Base-by-base conservation (phyloP, 2,888 invertebrate genomes). In the Lasioglossum oenotherae region DNA sequence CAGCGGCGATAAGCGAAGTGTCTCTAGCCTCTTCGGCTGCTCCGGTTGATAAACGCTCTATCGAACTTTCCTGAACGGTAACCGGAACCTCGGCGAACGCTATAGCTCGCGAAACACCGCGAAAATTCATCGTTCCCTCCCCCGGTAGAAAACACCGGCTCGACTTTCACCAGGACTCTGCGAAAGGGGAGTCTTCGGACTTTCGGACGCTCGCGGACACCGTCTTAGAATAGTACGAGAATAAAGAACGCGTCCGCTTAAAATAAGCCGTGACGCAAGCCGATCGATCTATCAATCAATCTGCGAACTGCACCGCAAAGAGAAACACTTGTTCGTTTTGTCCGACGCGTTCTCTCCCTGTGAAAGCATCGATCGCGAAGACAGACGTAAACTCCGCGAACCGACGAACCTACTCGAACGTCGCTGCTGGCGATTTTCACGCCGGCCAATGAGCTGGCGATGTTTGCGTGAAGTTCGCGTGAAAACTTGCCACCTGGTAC, bases 211-310 rank as follows among this genome's bases (percentile, higher is more conserved):
- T n/a, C 71, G 38, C 71, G n/a, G 71, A 71, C 71, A 38, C 46
- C 4, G 19, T 78, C 85, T 80, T 44, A 49, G 85, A 88, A 89
- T 82, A 84, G 82, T 77, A 80, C 35, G 67, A 44, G 81, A 78
- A 80, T 74, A 84, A 88, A 81, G 89, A 84, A 80, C 80, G 49
- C 74, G 78, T 67, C 12, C 46, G 75, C 81, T 87, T 81, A 86
- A 91, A 91, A 91, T 91, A 91, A 77, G 27, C 69, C 74, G 80
- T 90, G 90, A 91, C 90, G 91, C 82, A 85, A 85, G 53, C 57
- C 77, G 85, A 86, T 91, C 89, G 90, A 90, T 91, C 86, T 83
- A 87, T 91, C 89, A 81, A 90, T 90, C 87, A 83, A 90, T 79
- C 80, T 35, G 77, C 81, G 78, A 86, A 80, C 78, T 72, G 85